Evolutionary conservation across 53 echinoderm and acorn worm genomes (phyloP), one percentile per base, ranked within the genome.

Genomic region (Astropecten irregularis): DNA sequence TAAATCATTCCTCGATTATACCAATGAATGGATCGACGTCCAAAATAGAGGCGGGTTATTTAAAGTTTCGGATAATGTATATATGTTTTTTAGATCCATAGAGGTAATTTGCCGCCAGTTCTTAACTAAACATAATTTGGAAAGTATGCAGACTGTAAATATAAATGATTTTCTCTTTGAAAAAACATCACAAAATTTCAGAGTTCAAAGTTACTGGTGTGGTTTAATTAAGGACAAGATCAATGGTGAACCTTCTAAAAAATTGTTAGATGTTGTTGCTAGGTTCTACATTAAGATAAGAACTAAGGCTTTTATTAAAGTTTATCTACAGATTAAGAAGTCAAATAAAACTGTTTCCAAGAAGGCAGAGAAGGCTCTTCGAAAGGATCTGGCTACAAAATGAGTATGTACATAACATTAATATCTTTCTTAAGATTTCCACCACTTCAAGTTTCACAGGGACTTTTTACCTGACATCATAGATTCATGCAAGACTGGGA

Each of bases 11-110:
- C n/a, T 66, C 2, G 66, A 37, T 20, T 66, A 66, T 18, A 66
- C 66, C 1, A 66, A 66, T 15, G 19, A 66, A 39, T 66, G 66
- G 66, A 39, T 66, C 18, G 40, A 66, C 0, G 40, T 39, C 3
- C 66, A 66, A 40, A 66, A 39, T 21, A 66, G 66, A 39, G 66
- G 66, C 2, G 66, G 66, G 19, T 21, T 66, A 1, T 66, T 66
- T 40, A n/a, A 66, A 20, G 66, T 66, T 4, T 66, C 66, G 0
- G 66, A 66, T 40, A 32, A 20, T 2, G 66, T 66, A 1, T 66
- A 66, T 39, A 38, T 66, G 11, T 23, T 61, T 1, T 61, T 53
- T 8, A 3, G 54, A 18, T 22, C 4, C 1, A 53, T 53, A 25
- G 60, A 60, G 16, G 4, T 60, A 1, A 11, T 30, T 10, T 30